Conservation (phyloP, 2,113 vertebrate species). For the Melozone crissalis region DNA sequence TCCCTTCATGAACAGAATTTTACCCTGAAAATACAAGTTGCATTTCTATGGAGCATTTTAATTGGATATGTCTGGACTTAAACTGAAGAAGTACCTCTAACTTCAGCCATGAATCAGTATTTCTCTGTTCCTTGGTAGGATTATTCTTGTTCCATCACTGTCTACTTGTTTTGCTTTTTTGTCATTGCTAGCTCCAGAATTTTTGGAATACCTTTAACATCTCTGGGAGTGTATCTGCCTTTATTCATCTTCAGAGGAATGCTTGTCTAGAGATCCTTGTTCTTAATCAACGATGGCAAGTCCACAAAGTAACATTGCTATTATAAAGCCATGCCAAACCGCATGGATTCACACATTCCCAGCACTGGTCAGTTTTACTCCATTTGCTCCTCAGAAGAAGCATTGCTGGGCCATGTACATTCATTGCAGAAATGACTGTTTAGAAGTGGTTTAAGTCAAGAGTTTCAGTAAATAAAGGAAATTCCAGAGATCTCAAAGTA, state of each 20-base stretch:
- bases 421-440: neutral
- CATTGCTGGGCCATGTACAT: neutral
- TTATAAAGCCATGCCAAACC: neutral
- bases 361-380: neutral
- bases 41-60: neutral
- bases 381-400: neutral
- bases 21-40: neutral
- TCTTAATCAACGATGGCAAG: accelerated
- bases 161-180: neutral
- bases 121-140: neutral
- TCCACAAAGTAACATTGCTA: neutral
- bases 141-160: neutral
- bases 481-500: neutral
- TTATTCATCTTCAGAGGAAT: neutral
- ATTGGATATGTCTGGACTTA: neutral
- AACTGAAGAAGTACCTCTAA: neutral
- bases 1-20: neutral
- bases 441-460: neutral
- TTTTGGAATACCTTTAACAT: neutral
- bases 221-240: neutral
- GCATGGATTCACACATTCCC: neutral
- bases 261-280: neutral
- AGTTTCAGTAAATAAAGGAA: neutral
- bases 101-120: neutral
- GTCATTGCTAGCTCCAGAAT: neutral